phyloP scores from a whole-genome alignment of 2,888 invertebrate species.

The Xanthia icteritia region DNA sequence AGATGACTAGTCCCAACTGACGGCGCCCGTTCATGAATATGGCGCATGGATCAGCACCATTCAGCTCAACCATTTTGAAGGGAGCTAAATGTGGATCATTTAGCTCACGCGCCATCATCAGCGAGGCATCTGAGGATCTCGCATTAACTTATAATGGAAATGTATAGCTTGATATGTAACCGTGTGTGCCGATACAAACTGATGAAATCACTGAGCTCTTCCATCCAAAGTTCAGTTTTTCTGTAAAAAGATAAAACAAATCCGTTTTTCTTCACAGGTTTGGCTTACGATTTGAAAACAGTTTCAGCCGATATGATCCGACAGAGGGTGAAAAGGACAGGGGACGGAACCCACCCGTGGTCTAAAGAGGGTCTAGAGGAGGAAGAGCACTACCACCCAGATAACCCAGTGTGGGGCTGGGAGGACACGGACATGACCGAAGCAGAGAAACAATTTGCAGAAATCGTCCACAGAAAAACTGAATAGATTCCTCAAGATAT shows the following conservation, averaged over 20 bases:
- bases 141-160: no score
- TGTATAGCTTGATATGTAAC: no score
- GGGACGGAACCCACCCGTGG: constrained; percentile 92
- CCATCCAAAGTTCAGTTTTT: background rate
- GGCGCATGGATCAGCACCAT: no score
- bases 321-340: constrained; percentile 93
- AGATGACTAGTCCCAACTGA: no score
- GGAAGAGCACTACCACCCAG: constrained; percentile 87
- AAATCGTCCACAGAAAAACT: constrained; percentile 81
- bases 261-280: constrained; percentile 87
- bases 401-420: constrained; percentile 94
- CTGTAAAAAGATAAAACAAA: background rate
- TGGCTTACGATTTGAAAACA: constrained; percentile 96
- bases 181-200: no score
- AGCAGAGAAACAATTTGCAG: constrained; percentile 91
- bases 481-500: constrained; percentile 68
- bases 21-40: no score
- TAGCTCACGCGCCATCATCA: no score
- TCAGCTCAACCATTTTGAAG: no score
- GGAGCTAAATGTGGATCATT: no score
- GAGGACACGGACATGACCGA: constrained; percentile 94
- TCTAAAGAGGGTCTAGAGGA: constrained; percentile 75
- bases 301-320: constrained; percentile 93
- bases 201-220: background rate
- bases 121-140: no score